Evolutionary conservation across 2,888 invertebrate species (phyloP).

Genomic region (Limnephilus marmoratus): DNA sequence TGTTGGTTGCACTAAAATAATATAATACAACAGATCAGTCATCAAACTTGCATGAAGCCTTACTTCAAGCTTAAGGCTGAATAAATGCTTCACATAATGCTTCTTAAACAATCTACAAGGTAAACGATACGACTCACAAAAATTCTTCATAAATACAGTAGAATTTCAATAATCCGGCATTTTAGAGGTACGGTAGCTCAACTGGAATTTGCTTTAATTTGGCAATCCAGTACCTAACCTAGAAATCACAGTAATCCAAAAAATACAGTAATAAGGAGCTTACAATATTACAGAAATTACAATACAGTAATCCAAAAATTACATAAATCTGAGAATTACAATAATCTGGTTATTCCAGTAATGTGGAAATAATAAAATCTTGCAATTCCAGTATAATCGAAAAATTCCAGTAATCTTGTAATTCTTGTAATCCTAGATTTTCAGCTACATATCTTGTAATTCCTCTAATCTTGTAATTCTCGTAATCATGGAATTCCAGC

Average conservation of each 20-base stretch:
- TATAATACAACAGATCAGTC: neutral
- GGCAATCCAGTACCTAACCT: neutral
- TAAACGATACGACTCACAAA: slow-evolving; percentile 29
- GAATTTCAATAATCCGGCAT: neutral
- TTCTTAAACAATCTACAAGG: slow-evolving; percentile 24
- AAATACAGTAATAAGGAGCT: too few species aligned
- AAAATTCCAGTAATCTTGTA: too few species aligned
- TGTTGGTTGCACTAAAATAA: neutral
- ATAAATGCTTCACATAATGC: slow-evolving; percentile 19
- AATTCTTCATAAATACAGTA: neutral
- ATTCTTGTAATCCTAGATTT: too few species aligned
- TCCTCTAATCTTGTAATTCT: neutral
- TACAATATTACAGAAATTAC: too few species aligned
- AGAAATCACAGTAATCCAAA: too few species aligned
- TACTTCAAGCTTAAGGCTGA: neutral
- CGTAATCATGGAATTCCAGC: neutral
- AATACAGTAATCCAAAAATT: neutral
- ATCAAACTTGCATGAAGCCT: neutral
- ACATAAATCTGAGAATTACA: neutral
- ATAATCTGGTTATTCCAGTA: neutral
- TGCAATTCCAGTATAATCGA: too few species aligned
- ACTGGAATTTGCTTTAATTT: neutral
- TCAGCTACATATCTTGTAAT: too few species aligned
- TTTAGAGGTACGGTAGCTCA: neutral
- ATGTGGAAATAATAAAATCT: too few species aligned